phyloP scores from a whole-genome alignment of 2,113 vertebrate species.

The Dipodomys ordii region DNA sequence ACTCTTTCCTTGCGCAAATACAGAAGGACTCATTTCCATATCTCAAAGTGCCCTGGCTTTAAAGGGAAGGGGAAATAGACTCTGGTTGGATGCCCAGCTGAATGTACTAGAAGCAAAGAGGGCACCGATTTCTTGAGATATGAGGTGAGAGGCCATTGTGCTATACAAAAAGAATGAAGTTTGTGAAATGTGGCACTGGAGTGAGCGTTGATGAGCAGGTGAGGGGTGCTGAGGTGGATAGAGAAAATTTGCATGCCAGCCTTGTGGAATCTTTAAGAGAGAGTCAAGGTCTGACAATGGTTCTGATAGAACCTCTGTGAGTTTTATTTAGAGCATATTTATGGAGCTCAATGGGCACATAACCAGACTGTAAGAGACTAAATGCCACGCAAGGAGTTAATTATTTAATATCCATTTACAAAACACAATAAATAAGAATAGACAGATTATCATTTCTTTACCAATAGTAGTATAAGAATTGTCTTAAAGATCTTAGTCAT shows the following conservation, averaged over 20 bases:
- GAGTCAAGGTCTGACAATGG: too few species aligned
- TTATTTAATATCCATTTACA: not conserved
- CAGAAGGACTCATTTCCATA: not conserved
- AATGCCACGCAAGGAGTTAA: not conserved
- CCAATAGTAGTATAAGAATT: not conserved
- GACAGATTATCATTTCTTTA: not conserved
- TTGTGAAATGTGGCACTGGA: not conserved
- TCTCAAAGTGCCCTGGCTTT: not conserved
- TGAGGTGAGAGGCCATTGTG: not conserved
- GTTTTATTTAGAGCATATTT: not conserved
- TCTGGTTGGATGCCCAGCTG: not conserved
- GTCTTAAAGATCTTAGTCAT: not conserved
- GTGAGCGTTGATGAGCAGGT: not conserved
- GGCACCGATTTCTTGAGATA: not conserved
- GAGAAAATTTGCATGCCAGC: not conserved
- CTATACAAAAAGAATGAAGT: not conserved
- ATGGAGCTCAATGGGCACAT: not conserved
- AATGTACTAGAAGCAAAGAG: too few species aligned
- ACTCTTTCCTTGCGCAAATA: not conserved
- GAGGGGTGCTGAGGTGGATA: not conserved
- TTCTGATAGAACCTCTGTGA: not conserved
- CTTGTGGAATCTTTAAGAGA: not conserved
- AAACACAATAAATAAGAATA: not conserved
- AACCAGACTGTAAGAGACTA: not conserved
- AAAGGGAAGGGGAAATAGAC: slow-evolving; percentile 10